phyloP scores from a whole-genome alignment of 2,797 vertebrate genomes.

The Ctenopoma multispine region DNA sequence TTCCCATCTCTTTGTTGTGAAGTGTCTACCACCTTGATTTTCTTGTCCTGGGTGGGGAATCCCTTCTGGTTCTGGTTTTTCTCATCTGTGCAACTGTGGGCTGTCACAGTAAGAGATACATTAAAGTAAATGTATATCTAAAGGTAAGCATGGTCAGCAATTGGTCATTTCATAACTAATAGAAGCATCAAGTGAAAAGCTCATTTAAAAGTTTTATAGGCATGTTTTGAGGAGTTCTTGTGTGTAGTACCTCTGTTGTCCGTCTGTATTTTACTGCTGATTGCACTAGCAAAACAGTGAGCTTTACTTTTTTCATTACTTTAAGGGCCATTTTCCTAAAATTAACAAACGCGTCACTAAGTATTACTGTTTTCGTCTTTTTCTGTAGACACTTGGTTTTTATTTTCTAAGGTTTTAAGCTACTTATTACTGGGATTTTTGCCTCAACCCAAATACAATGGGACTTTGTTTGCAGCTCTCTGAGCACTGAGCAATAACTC shows the following conservation, averaged over 20 bases:
- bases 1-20: constrained; percentile 25
- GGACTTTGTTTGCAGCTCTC: too few relatives aligned
- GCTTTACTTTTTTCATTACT: neutral
- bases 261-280: constrained; percentile 1
- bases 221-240: constrained; percentile 6
- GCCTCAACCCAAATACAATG: too few relatives aligned
- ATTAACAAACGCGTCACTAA: neutral
- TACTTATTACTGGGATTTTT: too few relatives aligned
- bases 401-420: too few relatives aligned
- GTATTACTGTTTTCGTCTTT: too few relatives aligned
- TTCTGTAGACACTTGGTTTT: too few relatives aligned
- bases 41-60: constrained; percentile 32
- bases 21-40: constrained; percentile 29
- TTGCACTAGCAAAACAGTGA: neutral
- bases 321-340: too few relatives aligned
- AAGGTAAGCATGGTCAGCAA: constrained; percentile 10
- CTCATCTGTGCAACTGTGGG: constrained; percentile 20
- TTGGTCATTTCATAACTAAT: constrained; percentile 11
- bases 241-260: constrained; percentile 1
- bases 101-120: constrained; percentile 40
- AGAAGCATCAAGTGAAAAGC: constrained; percentile 4
- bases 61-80: constrained; percentile 25
- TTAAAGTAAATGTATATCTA: neutral
- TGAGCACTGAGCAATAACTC: neutral
- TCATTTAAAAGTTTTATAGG: constrained; percentile 9